Evolutionary conservation across 1,140 invertebrate genomes (phyloP).

Genomic region (Brachionus paranguensis): DNA sequence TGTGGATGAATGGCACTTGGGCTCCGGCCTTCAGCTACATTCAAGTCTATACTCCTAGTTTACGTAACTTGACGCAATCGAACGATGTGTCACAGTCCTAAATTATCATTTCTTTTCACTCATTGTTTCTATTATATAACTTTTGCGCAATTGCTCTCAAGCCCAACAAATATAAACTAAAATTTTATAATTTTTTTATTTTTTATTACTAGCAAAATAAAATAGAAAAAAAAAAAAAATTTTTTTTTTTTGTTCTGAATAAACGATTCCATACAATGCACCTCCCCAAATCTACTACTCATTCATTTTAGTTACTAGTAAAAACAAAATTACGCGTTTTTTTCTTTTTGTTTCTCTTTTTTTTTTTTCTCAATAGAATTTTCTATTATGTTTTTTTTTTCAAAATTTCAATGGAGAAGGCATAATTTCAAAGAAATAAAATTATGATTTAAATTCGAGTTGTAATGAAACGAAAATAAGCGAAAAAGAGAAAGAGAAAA

Average conservation of each 20-base stretch:
- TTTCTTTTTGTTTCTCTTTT: not conserved
- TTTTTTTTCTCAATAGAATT: not conserved
- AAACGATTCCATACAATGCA: not conserved
- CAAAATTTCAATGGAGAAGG: not conserved
- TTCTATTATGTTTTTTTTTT: not conserved
- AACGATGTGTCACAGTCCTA: not conserved
- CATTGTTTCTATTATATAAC: constrained; percentile 11
- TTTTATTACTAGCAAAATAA: not conserved
- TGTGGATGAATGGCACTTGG: not conserved
- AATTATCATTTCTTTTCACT: constrained; percentile 5
- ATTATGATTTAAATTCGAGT: constrained; percentile 10
- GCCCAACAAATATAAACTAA: not conserved
- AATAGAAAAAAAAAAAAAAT: not conserved
- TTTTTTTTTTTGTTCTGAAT: not conserved
- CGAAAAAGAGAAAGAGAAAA: not conserved
- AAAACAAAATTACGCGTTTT: not conserved
- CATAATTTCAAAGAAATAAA: constrained; percentile 29
- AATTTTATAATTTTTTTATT: not conserved
- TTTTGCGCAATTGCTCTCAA: constrained; percentile 9
- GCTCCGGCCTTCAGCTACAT: not conserved
- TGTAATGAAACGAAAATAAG: not conserved
- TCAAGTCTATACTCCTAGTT: not conserved
- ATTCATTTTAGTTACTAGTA: not conserved
- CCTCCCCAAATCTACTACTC: not conserved
- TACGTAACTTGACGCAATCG: constrained; percentile 31